Conservation (phyloP, 2,888 invertebrate species). For the Eustalomyia histrio region DNA sequence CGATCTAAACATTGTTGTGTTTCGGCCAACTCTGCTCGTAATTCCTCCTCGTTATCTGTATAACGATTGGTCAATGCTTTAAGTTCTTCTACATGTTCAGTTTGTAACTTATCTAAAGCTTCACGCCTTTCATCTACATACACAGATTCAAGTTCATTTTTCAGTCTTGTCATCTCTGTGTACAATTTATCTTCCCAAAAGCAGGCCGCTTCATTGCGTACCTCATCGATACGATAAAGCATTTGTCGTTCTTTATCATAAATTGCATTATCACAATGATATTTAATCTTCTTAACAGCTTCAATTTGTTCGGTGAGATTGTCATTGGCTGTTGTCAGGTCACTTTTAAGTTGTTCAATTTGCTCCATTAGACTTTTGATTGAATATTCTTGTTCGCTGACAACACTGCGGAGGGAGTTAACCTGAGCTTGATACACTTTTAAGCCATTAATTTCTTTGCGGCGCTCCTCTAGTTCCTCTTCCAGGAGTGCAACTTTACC, state of each 20-base stretch:
- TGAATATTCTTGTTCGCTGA: slow-evolving; percentile 81
- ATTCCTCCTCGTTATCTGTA: slow-evolving; percentile 82
- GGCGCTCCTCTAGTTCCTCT: slow-evolving; percentile 71
- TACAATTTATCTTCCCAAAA: slow-evolving; percentile 84
- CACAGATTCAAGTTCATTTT: slow-evolving; percentile 82
- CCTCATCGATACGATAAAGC: slow-evolving; percentile 80
- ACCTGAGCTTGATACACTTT: slow-evolving; percentile 82
- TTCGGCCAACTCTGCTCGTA: slow-evolving; percentile 83
- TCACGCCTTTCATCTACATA: slow-evolving; percentile 83
- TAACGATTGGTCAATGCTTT: slow-evolving; percentile 81
- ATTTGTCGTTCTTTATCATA: slow-evolving; percentile 80
- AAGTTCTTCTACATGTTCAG: slow-evolving; percentile 82
- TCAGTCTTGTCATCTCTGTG: slow-evolving; percentile 83
- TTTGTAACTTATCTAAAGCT: slow-evolving; percentile 81
- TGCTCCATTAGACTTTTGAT: slow-evolving; percentile 81
- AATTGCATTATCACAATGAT: slow-evolving; percentile 79
- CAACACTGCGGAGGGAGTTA: slow-evolving; percentile 81
- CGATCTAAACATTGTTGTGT: slow-evolving; percentile 83
- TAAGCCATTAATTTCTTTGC: slow-evolving; percentile 79
- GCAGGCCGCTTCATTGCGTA: slow-evolving; percentile 81
- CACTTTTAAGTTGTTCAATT: slow-evolving; percentile 81
- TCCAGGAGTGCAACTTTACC: slow-evolving; percentile 75
- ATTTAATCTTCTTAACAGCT: slow-evolving; percentile 79
- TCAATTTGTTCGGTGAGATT: slow-evolving; percentile 81
- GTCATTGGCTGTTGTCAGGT: slow-evolving; percentile 80